Base-by-base conservation (phyloP, 2,888 invertebrate genomes). In the Mamestra brassicae region DNA sequence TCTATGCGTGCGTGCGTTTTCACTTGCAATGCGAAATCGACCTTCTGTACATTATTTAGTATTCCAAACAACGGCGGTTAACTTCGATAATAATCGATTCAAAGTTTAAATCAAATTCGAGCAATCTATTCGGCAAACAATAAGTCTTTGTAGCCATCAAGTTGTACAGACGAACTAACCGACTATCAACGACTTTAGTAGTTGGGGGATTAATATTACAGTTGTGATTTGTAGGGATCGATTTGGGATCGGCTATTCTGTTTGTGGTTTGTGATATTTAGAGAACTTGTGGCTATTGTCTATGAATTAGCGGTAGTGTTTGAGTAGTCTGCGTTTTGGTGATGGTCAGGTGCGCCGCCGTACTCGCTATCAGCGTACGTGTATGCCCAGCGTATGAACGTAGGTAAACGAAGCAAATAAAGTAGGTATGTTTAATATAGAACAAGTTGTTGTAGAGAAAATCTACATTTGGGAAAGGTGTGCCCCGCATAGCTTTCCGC, bases 101-200 rank as follows among this genome's bases (percentile, higher is more conserved):
- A 55, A 82, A 87, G 82, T 87, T 88, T 76, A 78, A 85, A 83
- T 85, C 76, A 80, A 83, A 87, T 81, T 87, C 71, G 63, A 72
- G 55, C 78, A 68, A 83, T 83, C 82, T 71, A 84, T 84, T 78
- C 65, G 10, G n/a, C 47, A 64, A 75, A 87, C 80, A 86, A 84
- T 82, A 72, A 72, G 78, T 64, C 50, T 71, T 57, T 74, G 67
- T 50, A 42, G 71, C 47, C 45, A 63, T 72, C 78, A 72, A 78
- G 60, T 79, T 55, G 54, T 78, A 50, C 81, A 65, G 76, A 78
- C 76, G 76, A 83, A 83, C 80, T 81, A 78, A 76, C 80, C 66
- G 38, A 69, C 78, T 71, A 75, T 76, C 60, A 62, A 67, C 60
- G 64, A 65, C 58, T 78, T 68, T 26, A 34, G 47, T 64, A 64